These are phyloP conservation scores for Drosophila paulistorum DNA, from an alignment of 1,140 invertebrate genomes.

Conservation along the genomic window DNA sequence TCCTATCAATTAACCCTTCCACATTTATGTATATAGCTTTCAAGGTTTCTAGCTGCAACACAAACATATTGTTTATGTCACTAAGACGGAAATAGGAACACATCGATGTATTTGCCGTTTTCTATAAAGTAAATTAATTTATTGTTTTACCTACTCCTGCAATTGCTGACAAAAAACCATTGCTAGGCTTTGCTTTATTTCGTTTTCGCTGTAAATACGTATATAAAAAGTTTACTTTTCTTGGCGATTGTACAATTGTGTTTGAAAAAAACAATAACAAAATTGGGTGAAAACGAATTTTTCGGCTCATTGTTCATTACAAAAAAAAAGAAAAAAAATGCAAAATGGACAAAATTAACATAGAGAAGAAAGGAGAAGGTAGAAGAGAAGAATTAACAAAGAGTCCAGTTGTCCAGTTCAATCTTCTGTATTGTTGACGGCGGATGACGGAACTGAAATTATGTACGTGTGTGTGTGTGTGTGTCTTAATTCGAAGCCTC, in stretches of 20 bases:
- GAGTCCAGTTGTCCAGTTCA: constrained; percentile 25
- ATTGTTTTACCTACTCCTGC: constrained; percentile 66
- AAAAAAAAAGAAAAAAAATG: constrained; percentile 54
- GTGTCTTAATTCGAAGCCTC: constrained; percentile 50
- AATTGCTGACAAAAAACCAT: constrained; percentile 49
- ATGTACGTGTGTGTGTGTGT: background rate
- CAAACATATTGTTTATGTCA: background rate
- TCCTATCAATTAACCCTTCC: no score
- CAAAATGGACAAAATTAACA: constrained; percentile 32
- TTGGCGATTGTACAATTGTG: constrained; percentile 44
- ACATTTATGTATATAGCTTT: no score
- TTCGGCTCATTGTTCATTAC: constrained; percentile 35
- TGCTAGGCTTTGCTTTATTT: constrained; percentile 51
- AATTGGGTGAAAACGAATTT: constrained; percentile 45
- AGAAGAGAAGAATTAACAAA: constrained; percentile 34
- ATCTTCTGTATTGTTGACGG: constrained; percentile 33
- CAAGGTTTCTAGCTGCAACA: no score
- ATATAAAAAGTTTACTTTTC: constrained; percentile 53
- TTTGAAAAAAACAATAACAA: constrained; percentile 65
- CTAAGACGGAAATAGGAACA: constrained; percentile 21
- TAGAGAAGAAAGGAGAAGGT: constrained; percentile 39
- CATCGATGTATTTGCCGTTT: constrained; percentile 34
- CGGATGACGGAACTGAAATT: constrained; percentile 13
- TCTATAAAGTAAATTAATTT: constrained; percentile 77
- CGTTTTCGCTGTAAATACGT: constrained; percentile 56